phyloP scores from a whole-genome alignment of 2,113 vertebrate genomes.

The Hassar affinis region DNA sequence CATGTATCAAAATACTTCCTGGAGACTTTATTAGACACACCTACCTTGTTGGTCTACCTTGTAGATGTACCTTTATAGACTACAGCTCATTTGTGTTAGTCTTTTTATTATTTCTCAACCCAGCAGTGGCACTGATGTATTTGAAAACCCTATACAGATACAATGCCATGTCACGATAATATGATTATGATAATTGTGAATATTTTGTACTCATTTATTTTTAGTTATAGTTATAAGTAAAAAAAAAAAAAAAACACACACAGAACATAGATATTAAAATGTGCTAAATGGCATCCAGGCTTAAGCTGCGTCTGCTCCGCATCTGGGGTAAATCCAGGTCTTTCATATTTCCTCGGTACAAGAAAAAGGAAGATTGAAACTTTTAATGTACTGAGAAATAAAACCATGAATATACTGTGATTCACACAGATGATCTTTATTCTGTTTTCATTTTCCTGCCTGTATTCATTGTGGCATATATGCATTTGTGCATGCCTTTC shows the following conservation, averaged over 20 bases:
- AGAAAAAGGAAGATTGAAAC: neutral
- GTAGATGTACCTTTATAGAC: neutral
- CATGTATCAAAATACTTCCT: neutral
- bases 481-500: conserved; percentile 35
- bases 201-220: neutral
- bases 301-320: neutral
- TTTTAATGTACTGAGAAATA: conserved; percentile 18
- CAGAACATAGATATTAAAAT: neutral
- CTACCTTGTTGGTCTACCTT: neutral
- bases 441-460: neutral
- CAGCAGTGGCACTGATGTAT: neutral
- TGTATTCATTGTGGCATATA: conserved; percentile 6
- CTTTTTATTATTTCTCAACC: neutral
- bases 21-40: neutral
- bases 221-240: neutral
- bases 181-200: neutral
- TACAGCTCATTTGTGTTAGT: neutral
- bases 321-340: neutral
- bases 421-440: conserved; percentile 2
- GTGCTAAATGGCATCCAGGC: neutral
- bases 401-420: neutral
- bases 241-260: neutral
- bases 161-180: neutral
- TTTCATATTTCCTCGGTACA: neutral
- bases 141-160: neutral